Evolutionary conservation across 2,797 vertebrate genomes (phyloP).

Genomic region (Babyrousa celebensis): DNA sequence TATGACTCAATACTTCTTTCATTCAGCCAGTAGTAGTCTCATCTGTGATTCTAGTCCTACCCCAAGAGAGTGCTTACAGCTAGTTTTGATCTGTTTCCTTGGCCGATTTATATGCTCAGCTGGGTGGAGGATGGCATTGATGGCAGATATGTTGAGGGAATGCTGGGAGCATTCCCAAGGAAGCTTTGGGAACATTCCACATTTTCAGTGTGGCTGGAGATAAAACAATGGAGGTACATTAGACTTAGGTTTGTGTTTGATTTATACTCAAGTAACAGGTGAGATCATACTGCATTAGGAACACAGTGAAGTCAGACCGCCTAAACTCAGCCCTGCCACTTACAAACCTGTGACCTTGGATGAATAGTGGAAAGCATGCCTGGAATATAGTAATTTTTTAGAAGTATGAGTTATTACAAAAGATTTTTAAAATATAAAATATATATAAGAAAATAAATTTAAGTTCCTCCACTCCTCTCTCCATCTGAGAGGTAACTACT

Average conservation of each 20-base stretch:
- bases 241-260: not conserved
- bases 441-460: not conserved
- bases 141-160: not conserved
- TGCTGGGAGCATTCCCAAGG: not conserved
- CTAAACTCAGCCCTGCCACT: no score
- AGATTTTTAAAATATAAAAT: not conserved
- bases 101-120: not conserved
- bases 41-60: not conserved
- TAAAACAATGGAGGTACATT: not conserved
- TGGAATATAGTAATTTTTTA: not conserved
- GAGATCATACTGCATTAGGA: not conserved
- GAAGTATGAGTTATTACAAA: not conserved
- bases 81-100: not conserved
- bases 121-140: not conserved
- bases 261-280: not conserved
- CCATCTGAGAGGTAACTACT: not conserved
- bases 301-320: not conserved
- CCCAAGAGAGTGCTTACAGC: not conserved
- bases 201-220: not conserved
- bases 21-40: not conserved
- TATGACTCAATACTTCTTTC: not conserved
- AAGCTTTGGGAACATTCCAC: not conserved
- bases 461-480: not conserved
- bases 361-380: not conserved
- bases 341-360: not conserved